Percentiles rank a stretch among this genome's conserved stretches.
Conservation (phyloP, 2,113 vertebrate genomes). For the Notechis scutatus region DNA sequence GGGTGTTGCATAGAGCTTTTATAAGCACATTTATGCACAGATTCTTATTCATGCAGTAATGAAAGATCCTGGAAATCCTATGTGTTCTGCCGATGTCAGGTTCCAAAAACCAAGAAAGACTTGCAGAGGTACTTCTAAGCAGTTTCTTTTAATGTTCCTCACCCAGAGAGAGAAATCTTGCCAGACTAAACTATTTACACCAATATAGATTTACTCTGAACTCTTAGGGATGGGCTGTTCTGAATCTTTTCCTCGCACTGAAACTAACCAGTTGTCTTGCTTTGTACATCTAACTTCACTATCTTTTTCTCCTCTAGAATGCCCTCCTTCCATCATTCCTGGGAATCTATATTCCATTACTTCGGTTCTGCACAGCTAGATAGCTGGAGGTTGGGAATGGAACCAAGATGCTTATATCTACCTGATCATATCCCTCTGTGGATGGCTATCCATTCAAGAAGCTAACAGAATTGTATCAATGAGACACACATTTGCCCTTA, state of each 20-base stretch:
- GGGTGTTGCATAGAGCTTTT: neutral
- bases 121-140: neutral
- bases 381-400: neutral
- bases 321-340: neutral
- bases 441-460: neutral
- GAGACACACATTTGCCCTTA: neutral
- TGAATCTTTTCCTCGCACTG: neutral
- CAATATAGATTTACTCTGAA: neutral
- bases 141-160: neutral
- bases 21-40: neutral
- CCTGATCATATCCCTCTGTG: neutral
- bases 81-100: neutral
- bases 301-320: neutral
- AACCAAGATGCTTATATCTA: neutral
- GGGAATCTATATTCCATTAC: neutral
- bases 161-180: neutral
- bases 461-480: neutral
- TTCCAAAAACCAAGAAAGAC: neutral
- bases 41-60: neutral
- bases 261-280: no score
- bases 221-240: neutral
- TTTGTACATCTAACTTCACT: no score
- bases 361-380: neutral
- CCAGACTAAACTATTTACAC: neutral
- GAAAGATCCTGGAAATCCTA: neutral